Evolutionary conservation across 92 coral and sea anemone species (phyloP).

Genomic region (Palythoa grandis): DNA sequence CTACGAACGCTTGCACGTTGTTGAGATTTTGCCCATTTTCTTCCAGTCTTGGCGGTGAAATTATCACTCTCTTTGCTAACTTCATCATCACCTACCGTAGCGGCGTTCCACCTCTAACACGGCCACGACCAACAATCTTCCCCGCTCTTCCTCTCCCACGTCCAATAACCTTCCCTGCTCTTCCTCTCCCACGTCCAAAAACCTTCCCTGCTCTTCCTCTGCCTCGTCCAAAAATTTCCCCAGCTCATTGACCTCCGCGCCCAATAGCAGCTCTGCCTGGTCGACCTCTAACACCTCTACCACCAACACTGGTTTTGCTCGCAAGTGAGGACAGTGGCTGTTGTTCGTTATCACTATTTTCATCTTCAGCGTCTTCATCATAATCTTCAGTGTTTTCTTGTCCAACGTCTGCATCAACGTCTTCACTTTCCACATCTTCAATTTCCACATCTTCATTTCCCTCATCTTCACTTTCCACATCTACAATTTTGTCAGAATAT

Average conservation of each 20-base stretch:
- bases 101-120: slow-evolving; percentile 4
- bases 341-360: neutral
- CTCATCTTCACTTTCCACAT: slow-evolving; percentile 4
- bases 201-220: neutral
- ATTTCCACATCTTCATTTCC: neutral
- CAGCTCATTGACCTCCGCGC: neutral
- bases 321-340: neutral
- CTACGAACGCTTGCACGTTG: slow-evolving; percentile 16
- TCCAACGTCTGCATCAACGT: neutral
- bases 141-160: slow-evolving; percentile 7
- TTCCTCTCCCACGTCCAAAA: neutral
- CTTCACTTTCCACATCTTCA: no score
- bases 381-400: slow-evolving; percentile 15
- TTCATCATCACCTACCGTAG: slow-evolving; percentile 8
- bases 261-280: slow-evolving; percentile 12
- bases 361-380: slow-evolving; percentile 1
- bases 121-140: neutral
- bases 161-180: neutral
- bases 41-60: slow-evolving; percentile 16
- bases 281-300: slow-evolving; percentile 2
- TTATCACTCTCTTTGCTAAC: neutral
- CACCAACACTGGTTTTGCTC: neutral
- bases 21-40: slow-evolving; percentile 19
- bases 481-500: slow-evolving; percentile 7
- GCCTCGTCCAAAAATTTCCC: neutral